phyloP scores from a whole-genome alignment of 1,140 invertebrate species.

The Achatina immaculata region DNA sequence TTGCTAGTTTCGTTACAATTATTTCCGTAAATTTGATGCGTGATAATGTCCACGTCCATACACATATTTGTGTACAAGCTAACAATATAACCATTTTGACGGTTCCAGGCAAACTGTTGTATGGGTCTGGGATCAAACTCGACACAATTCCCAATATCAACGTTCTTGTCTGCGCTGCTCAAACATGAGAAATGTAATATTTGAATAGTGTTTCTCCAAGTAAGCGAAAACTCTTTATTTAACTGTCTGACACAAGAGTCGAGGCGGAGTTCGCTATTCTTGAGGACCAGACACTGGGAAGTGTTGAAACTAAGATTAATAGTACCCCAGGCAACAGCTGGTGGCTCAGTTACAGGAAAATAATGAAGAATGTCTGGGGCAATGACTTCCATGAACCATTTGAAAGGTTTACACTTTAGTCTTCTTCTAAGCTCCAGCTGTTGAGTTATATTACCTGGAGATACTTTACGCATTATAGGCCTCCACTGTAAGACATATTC shows the following conservation, averaged over 20 bases:
- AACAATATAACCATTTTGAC: not conserved
- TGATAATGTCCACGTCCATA: not conserved
- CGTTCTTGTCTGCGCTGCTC: too few species aligned
- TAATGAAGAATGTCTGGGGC: not conserved
- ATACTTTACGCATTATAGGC: not conserved
- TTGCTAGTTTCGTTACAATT: not conserved
- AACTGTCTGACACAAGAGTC: not conserved
- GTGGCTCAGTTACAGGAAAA: not conserved
- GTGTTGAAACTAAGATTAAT: not conserved
- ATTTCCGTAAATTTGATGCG: not conserved
- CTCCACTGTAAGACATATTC: not conserved
- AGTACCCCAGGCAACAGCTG: not conserved
- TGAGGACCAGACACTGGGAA: too few species aligned
- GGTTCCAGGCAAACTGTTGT: slow-evolving; percentile 1
- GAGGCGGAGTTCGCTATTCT: not conserved
- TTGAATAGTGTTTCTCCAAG: not conserved
- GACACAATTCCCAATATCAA: too few species aligned
- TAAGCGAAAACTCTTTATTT: not conserved
- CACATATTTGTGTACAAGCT: not conserved
- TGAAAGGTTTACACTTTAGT: not conserved
- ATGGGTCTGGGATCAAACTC: not conserved
- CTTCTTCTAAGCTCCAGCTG: not conserved
- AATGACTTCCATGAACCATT: not conserved
- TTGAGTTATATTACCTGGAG: not conserved
- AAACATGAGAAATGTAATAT: not conserved